Evolutionary conservation across 1,140 invertebrate species (phyloP), one percentile per base, ranked within the genome.

Genomic region (Drosophila eugracilis): DNA sequence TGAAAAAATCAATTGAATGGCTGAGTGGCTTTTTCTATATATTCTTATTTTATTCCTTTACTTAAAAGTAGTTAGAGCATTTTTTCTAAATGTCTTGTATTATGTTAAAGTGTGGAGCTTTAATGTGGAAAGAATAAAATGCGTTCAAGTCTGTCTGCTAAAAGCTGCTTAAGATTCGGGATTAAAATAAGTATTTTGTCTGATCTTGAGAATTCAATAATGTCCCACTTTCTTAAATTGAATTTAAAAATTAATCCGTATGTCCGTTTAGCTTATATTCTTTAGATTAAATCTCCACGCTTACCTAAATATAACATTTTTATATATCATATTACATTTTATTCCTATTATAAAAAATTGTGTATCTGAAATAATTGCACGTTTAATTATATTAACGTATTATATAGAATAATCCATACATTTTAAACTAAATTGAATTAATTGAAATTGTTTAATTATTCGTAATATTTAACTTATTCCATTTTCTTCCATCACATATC

Each of bases 1-100:
- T 39, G 39, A 76, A 58, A 36, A 5, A 79, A 60, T 47, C 24
- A 42, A 58, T 77, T 80, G 81, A 86, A 81, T 85, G 81, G 81
- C 81, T 86, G 74, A 86, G 81, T 86, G 67, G 83, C 83, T 78
- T 86, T 81, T 86, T 86, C 59, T 75, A 52, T 42, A 39, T 53
- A 53, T 65, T 65, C 36, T 47, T 9, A 7, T 49, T 86, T 86
- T 81, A 88, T 88, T 88, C 70, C 54, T 30, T 81, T 73, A 66
- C 34, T 39, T 58, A 32, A 34, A 55, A 50, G 84, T 88, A 89
- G 75, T 60, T 88, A 78, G 60, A 66, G 39, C 17, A 62, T 37
- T 36, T 36, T 69, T 67, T 19, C 39, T 37, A 30, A 42, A 63
- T 59, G 15, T 63, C 10, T 42, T 74, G 28, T 54, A 37, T 70